Evolutionary conservation across 1,140 invertebrate genomes (phyloP).

Genomic region (Cherax destructor): DNA sequence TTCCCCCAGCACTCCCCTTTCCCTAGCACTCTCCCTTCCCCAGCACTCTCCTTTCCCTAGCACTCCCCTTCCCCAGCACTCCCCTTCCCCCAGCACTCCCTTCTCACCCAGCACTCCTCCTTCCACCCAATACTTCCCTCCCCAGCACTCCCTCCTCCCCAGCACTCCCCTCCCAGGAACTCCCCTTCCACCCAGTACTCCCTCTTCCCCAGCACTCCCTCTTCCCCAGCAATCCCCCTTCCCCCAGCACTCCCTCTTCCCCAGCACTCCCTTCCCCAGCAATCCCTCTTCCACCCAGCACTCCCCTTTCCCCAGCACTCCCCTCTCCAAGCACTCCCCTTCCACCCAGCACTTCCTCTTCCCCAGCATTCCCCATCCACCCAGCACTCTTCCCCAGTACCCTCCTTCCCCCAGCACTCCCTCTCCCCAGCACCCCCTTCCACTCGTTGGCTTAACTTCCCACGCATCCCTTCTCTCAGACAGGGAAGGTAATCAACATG

Average conservation of each 20-base stretch:
- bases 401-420: background rate
- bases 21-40: background rate
- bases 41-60: background rate
- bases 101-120: background rate
- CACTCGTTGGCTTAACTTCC: no score
- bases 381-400: background rate
- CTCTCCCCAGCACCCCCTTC: no score
- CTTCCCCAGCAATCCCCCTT: no score
- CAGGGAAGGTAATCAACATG: no score
- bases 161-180: no score
- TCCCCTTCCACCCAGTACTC: no score
- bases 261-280: no score
- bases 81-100: background rate
- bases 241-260: no score
- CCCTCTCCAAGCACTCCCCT: background rate
- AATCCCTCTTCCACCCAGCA: background rate
- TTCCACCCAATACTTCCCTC: background rate
- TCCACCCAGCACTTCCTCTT: background rate
- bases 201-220: no score
- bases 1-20: background rate
- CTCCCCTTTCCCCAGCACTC: background rate
- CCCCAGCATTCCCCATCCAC: background rate
- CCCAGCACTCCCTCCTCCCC: background rate
- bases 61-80: background rate
- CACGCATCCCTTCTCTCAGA: no score